Conservation (phyloP, 2,797 vertebrate genomes). For the Syngnathus rostellatus region DNA sequence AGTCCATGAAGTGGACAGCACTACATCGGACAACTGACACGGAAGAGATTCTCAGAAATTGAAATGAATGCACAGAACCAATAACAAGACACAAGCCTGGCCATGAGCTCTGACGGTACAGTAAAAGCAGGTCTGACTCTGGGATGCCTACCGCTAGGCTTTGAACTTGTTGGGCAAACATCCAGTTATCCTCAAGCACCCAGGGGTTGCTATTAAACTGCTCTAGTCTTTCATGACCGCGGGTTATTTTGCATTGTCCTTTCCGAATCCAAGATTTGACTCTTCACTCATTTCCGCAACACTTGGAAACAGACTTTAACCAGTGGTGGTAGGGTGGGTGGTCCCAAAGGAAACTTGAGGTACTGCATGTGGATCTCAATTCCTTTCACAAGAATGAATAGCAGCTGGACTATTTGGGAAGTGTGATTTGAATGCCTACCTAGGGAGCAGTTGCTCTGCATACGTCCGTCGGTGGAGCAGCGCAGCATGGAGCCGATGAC, state of each 20-base stretch:
- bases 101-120: not conserved
- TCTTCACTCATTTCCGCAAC: not conserved
- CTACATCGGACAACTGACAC: not conserved
- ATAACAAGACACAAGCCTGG: not conserved
- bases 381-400: not conserved
- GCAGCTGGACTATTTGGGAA: not conserved
- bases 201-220: not conserved
- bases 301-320: not conserved
- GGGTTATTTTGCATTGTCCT: not conserved
- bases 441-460: constrained; percentile 90
- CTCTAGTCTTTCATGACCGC: too few relatives aligned
- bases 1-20: not conserved
- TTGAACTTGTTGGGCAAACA: not conserved
- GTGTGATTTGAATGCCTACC: constrained; percentile 58
- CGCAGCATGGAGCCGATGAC: constrained; percentile 87
- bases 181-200: not conserved
- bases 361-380: not conserved
- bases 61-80: not conserved
- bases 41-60: not conserved
- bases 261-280: not conserved
- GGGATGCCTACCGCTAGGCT: not conserved
- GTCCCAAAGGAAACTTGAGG: not conserved
- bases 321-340: not conserved
- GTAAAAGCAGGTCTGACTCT: not conserved
- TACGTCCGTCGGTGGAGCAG: constrained; percentile 87